Conservation (phyloP, 2,113 vertebrate genomes). For the Rhabdomys dilectus region DNA sequence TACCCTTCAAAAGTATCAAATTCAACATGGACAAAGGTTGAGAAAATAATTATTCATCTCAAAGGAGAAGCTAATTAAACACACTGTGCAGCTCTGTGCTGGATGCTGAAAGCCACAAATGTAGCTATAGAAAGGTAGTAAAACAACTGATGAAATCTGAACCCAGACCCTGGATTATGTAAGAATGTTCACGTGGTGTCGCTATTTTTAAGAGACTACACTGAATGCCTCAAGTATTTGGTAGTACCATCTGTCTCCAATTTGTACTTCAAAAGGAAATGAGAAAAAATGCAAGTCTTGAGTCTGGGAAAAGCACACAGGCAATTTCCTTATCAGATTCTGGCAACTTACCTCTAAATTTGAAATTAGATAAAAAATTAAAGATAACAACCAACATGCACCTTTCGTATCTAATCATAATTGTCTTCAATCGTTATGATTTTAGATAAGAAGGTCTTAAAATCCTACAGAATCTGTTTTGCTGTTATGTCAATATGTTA, state of each 20-base stretch:
- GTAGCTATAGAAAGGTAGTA: background rate
- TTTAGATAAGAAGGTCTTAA: constrained; percentile 53
- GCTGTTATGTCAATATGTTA: constrained; percentile 18
- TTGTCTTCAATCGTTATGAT: constrained; percentile 1
- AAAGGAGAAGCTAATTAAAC: background rate
- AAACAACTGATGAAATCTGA: background rate
- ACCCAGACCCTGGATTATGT: background rate
- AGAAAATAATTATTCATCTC: background rate
- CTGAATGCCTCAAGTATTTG: background rate
- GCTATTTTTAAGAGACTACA: constrained; percentile 3
- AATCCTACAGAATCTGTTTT: constrained; percentile 16
- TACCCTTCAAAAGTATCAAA: background rate
- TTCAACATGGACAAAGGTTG: constrained; percentile 4
- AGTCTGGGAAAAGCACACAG: background rate
- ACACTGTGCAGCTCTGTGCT: background rate
- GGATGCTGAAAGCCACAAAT: background rate
- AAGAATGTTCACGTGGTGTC: background rate
- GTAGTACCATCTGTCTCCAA: background rate
- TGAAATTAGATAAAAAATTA: constrained; percentile 60
- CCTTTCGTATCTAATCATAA: constrained; percentile 47
- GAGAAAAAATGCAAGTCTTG: background rate
- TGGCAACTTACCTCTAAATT: constrained; percentile 46
- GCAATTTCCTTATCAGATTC: constrained; percentile 14
- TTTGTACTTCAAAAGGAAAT: constrained; percentile 21
- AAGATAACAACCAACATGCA: background rate